Percentiles rank a stretch among this genome's conserved stretches.
Evolutionary conservation across 2,888 invertebrate genomes (phyloP).

Genomic region (Pseudococcus viburni): DNA sequence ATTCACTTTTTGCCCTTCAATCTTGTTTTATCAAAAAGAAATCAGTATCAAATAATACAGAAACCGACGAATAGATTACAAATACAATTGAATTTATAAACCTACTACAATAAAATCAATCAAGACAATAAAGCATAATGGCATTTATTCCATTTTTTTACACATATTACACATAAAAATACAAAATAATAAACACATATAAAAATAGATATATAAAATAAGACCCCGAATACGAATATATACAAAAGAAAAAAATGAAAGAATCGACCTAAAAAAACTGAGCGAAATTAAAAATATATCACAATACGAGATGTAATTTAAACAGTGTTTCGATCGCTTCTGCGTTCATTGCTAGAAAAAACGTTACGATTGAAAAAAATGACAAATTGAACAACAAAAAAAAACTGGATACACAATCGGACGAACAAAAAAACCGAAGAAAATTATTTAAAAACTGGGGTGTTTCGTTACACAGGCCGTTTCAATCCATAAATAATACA

Average conservation of each 20-base stretch:
- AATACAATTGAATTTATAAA: no score
- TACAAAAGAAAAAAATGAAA: conserved; percentile 1
- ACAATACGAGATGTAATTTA: conserved; percentile 29
- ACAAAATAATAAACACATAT: no score
- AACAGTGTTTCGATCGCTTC: neutral
- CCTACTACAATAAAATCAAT: no score
- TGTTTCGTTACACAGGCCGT: no score
- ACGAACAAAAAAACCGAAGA: neutral
- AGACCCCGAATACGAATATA: neutral
- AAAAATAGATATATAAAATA: neutral
- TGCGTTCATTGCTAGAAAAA: conserved; percentile 10
- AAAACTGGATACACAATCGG: neutral
- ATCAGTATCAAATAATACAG: no score
- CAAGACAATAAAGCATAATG: no score
- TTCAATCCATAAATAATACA: no score
- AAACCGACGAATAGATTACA: no score
- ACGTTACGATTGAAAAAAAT: neutral
- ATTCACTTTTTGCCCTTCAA: no score
- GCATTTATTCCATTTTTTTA: no score
- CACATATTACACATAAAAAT: no score
- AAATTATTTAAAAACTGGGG: neutral
- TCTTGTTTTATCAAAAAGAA: no score
- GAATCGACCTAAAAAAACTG: conserved; percentile 43
- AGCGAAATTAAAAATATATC: conserved; percentile 54
- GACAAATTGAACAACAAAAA: neutral